Conservation (phyloP, 1,140 invertebrate species). For the Drosophila suzukii region DNA sequence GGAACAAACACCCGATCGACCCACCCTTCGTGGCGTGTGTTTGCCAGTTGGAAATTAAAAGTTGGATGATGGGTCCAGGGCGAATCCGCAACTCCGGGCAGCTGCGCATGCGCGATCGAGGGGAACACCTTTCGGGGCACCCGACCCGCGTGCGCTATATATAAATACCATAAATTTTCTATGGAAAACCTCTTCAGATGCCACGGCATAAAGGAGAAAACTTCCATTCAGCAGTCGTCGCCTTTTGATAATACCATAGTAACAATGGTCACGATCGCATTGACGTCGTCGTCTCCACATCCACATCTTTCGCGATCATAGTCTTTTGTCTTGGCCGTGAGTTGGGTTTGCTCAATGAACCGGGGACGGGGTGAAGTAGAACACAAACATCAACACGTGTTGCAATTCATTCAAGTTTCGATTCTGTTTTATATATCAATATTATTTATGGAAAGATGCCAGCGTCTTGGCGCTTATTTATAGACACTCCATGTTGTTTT, state of each 20-base stretch:
- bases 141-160: constrained; percentile 55
- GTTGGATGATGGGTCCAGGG: constrained; percentile 20
- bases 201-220: constrained; percentile 51
- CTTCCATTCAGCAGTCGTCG: constrained; percentile 62
- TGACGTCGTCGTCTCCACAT: constrained; percentile 28
- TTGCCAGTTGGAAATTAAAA: neutral
- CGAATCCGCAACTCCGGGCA: constrained; percentile 63
- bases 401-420: constrained; percentile 75
- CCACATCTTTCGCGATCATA: constrained; percentile 68
- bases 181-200: constrained; percentile 70
- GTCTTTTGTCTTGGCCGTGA: constrained; percentile 43
- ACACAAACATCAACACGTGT: constrained; percentile 66
- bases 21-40: constrained; percentile 55
- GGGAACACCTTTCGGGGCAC: constrained; percentile 55
- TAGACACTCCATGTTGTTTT: constrained; percentile 28
- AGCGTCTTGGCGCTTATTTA: constrained; percentile 69
- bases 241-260: constrained; percentile 36
- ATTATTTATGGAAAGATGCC: constrained; percentile 68
- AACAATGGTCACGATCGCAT: constrained; percentile 67
- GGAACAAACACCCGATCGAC: constrained; percentile 22
- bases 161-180: constrained; percentile 71
- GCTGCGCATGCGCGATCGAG: constrained; percentile 52
- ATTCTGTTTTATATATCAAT: constrained; percentile 51
- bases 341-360: constrained; percentile 67
- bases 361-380: constrained; percentile 21